Conservation (phyloP, 2,888 invertebrate species). For the Heliconius cydno region DNA sequence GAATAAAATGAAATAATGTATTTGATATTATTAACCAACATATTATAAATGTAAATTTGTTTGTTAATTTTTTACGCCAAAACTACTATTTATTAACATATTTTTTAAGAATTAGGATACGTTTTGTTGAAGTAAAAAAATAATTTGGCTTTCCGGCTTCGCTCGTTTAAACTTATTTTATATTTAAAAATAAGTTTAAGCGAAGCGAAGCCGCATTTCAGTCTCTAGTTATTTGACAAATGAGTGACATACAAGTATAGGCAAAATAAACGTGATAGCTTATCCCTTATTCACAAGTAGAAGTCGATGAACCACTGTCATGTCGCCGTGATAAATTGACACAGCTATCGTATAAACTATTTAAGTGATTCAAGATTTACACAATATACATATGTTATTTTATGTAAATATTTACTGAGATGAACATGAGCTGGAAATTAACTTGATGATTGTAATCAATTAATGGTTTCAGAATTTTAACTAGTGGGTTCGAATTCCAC, state of each 20-base stretch:
- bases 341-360: not conserved
- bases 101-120: no score
- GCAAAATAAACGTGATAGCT: not conserved
- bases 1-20: no score
- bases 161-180: no score
- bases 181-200: no score
- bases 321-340: slow-evolving; percentile 1
- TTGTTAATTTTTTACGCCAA: no score
- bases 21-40: no score
- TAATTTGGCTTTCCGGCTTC: no score
- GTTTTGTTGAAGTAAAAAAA: no score
- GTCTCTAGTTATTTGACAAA: not conserved
- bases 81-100: no score
- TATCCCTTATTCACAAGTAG: not conserved
- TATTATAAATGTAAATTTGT: no score
- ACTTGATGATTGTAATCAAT: not conserved
- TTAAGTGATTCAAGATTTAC: not conserved
- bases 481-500: not conserved
- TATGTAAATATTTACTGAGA: not conserved
- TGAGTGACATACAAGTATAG: not conserved
- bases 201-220: no score
- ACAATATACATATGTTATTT: slow-evolving; percentile 5
- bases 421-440: not conserved
- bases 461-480: not conserved
- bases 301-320: not conserved